These are phyloP conservation scores for Salvelinus fontinalis DNA, from an alignment of 2,113 vertebrate species.

Conservation along the genomic window DNA sequence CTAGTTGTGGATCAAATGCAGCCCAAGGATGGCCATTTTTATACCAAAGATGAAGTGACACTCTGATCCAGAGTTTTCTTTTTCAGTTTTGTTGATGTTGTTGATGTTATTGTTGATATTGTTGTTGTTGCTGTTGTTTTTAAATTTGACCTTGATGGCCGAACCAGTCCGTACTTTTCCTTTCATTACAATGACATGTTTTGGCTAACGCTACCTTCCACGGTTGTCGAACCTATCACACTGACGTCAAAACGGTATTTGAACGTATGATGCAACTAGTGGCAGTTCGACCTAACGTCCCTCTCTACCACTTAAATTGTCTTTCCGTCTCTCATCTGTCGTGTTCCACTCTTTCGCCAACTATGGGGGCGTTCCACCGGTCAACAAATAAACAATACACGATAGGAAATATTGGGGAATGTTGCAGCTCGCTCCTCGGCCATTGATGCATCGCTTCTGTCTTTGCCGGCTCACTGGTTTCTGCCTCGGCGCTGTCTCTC, in stretches of 20 bases:
- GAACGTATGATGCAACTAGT: slow-evolving; percentile 38
- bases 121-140: slow-evolving; percentile 65
- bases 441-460: slow-evolving; percentile 23
- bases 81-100: slow-evolving; percentile 12
- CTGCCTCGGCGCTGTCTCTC: slow-evolving; percentile 25
- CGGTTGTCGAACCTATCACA: slow-evolving; percentile 66
- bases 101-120: too few relatives aligned
- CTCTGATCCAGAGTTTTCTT: slow-evolving; percentile 75
- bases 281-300: slow-evolving; percentile 32
- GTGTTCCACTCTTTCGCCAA: slow-evolving; percentile 20
- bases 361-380: slow-evolving; percentile 37
- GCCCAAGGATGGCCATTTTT: slow-evolving; percentile 98
- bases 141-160: slow-evolving; percentile 91
- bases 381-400: slow-evolving; percentile 43
- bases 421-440: slow-evolving; percentile 26
- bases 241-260: slow-evolving; percentile 49
- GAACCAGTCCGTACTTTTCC: slow-evolving; percentile 84
- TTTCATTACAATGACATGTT: slow-evolving; percentile 42
- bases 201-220: slow-evolving; percentile 81
- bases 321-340: slow-evolving; percentile 17
- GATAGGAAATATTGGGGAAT: slow-evolving; percentile 32
- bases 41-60: slow-evolving; percentile 99
- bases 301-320: slow-evolving; percentile 18
- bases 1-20: slow-evolving; percentile 98
- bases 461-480: slow-evolving; percentile 22